A percentile compares a stretch with the other conserved stretches of the same genome.
Conservation (phyloP, 2,888 invertebrate genomes). For the Apodemia zela region DNA sequence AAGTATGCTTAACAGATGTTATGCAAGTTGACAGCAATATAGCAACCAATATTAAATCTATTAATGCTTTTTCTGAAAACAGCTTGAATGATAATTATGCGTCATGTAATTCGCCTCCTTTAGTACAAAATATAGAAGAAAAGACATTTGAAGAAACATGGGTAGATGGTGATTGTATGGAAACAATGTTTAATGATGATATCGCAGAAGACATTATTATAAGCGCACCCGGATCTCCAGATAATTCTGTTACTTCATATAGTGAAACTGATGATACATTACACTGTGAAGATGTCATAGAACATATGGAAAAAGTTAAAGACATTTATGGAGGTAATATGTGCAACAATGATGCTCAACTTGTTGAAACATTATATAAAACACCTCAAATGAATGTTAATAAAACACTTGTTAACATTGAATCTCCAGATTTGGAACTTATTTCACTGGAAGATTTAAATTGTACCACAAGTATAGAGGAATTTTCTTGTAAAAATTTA, state of each 20-base stretch:
- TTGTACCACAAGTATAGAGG: slow-evolving; percentile 22
- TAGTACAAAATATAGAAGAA: slow-evolving; percentile 41
- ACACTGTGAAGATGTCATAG: slow-evolving; percentile 37
- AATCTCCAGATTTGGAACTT: slow-evolving; percentile 32
- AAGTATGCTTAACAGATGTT: slow-evolving; percentile 55
- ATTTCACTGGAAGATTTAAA: slow-evolving; percentile 25
- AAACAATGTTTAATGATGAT: slow-evolving; percentile 70
- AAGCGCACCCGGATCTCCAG: slow-evolving; percentile 47
- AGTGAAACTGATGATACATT: slow-evolving; percentile 37
- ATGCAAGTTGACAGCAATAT: slow-evolving; percentile 41
- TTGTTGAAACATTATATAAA: slow-evolving; percentile 58
- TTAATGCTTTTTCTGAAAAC: slow-evolving; percentile 27
- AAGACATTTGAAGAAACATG: slow-evolving; percentile 53
- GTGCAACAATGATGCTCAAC: slow-evolving; percentile 51
- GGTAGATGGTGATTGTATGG: slow-evolving; percentile 70
- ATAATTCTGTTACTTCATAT: slow-evolving; percentile 38
- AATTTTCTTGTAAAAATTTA: background rate
- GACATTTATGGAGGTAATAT: slow-evolving; percentile 57
- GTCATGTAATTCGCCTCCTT: slow-evolving; percentile 39
- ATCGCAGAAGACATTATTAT: slow-evolving; percentile 59
- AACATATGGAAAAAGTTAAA: slow-evolving; percentile 51
- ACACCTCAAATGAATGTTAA: slow-evolving; percentile 65
- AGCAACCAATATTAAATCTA: slow-evolving; percentile 21
- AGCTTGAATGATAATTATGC: slow-evolving; percentile 28
- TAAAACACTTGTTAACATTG: slow-evolving; percentile 47